Evolutionary conservation across 2,797 vertebrate genomes (phyloP).

Genomic region (Neomorphus geoffroyi): DNA sequence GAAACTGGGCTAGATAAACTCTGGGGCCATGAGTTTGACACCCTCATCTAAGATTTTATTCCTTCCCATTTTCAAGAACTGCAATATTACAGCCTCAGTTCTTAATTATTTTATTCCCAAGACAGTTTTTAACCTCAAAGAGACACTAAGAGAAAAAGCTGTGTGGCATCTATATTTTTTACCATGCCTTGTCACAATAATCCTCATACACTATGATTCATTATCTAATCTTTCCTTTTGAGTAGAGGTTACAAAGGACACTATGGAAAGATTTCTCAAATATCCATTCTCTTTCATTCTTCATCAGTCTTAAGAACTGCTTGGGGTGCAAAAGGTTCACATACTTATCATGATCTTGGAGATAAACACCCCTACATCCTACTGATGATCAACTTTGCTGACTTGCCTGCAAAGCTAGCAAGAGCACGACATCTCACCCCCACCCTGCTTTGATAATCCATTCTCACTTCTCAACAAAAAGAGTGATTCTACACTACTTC

Average conservation of each 20-base stretch:
- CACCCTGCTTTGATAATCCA: background rate
- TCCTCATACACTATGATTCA: background rate
- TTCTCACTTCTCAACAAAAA: background rate
- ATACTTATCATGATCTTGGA: background rate
- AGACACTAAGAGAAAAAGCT: background rate
- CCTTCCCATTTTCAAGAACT: background rate
- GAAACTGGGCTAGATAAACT: no score
- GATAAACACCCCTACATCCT: background rate
- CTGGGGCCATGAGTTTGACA: no score
- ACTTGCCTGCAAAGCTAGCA: background rate
- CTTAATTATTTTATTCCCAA: background rate
- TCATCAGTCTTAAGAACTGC: background rate
- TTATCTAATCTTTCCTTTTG: background rate
- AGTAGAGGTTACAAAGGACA: background rate
- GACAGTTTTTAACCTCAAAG: background rate
- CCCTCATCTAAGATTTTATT: background rate
- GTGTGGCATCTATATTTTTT: background rate
- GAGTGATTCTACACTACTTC: background rate
- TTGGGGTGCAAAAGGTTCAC: background rate
- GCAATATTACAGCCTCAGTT: background rate
- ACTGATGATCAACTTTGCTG: background rate
- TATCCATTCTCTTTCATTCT: background rate
- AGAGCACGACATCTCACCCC: background rate
- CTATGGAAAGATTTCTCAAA: background rate
- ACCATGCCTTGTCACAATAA: background rate